These are phyloP conservation scores for Clarias gariepinus DNA, from an alignment of 2,113 vertebrate species.

Conservation along the genomic window DNA sequence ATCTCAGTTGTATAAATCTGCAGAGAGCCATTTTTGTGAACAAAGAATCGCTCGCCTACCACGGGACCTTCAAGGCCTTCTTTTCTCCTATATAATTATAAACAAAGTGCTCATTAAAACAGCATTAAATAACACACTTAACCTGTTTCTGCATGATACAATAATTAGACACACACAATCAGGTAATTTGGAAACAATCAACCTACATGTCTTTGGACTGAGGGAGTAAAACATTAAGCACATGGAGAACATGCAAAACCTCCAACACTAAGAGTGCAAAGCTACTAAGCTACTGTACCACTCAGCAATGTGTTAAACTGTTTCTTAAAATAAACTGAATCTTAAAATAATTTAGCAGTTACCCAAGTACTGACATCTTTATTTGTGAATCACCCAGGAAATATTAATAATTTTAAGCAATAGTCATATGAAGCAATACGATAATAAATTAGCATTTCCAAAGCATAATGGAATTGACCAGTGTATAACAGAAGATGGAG, in stretches of 20 bases:
- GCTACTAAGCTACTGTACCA: too few relatives aligned
- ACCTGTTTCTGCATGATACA: background rate
- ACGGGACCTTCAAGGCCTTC: constrained; percentile 70
- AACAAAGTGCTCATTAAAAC: constrained; percentile 19
- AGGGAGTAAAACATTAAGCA: too few relatives aligned
- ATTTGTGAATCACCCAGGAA: background rate
- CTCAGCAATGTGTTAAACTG: too few relatives aligned
- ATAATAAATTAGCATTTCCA: background rate
- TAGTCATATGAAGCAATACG: background rate
- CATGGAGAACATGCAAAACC: too few relatives aligned
- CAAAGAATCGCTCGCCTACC: constrained; percentile 60
- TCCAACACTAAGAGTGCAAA: too few relatives aligned
- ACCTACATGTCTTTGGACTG: too few relatives aligned
- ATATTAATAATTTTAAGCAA: background rate
- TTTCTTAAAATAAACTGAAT: too few relatives aligned
- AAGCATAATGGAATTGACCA: constrained; percentile 74
- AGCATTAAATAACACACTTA: background rate
- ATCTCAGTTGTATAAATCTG: constrained; percentile 73
- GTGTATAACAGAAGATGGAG: constrained; percentile 76
- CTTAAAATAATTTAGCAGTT: background rate
- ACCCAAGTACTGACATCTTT: background rate
- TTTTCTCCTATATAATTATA: constrained; percentile 73
- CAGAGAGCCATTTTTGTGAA: constrained; percentile 76
- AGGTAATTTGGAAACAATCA: too few relatives aligned
- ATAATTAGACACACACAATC: too few relatives aligned